These are phyloP conservation scores for Laticauda colubrina DNA, from an alignment of 2,113 vertebrate species.

Conservation along the genomic window DNA sequence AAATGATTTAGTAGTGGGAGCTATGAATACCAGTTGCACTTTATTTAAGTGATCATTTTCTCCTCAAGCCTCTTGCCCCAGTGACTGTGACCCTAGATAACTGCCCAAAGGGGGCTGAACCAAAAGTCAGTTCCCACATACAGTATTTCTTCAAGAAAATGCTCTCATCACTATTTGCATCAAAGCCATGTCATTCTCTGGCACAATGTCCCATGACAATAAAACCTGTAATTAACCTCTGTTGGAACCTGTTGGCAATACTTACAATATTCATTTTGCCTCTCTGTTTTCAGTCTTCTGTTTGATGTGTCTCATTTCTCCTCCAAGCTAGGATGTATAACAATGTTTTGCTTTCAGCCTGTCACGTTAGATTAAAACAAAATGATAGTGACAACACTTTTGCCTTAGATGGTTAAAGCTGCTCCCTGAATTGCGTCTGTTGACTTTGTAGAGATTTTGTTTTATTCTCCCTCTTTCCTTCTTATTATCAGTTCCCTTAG, in stretches of 20 bases:
- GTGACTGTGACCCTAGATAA: not conserved
- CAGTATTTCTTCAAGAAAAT: not conserved
- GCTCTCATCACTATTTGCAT: not conserved
- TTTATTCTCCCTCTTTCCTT: not conserved
- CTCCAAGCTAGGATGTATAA: constrained; percentile 30
- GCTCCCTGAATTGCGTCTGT: not conserved
- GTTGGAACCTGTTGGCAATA: not conserved
- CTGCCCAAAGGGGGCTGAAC: not conserved
- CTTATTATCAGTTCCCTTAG: constrained; percentile 1
- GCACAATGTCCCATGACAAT: not conserved
- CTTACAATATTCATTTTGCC: not conserved
- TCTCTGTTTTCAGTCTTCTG: constrained; percentile 29
- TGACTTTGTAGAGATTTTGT: not conserved
- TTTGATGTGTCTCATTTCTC: constrained; percentile 33
- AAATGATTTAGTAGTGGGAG: not conserved
- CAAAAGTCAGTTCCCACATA: not conserved
- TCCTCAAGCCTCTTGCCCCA: not conserved
- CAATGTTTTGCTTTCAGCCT: constrained; percentile 46
- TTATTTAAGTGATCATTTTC: not conserved
- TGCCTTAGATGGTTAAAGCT: constrained; percentile 37
- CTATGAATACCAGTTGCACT: not conserved
- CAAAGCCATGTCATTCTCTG: not conserved
- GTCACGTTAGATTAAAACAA: constrained; percentile 48
- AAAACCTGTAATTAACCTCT: not conserved
- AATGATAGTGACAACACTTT: constrained; percentile 28